Evolutionary conservation across 2,113 vertebrate species (phyloP).

Genomic region (Oostethus manadensis): DNA sequence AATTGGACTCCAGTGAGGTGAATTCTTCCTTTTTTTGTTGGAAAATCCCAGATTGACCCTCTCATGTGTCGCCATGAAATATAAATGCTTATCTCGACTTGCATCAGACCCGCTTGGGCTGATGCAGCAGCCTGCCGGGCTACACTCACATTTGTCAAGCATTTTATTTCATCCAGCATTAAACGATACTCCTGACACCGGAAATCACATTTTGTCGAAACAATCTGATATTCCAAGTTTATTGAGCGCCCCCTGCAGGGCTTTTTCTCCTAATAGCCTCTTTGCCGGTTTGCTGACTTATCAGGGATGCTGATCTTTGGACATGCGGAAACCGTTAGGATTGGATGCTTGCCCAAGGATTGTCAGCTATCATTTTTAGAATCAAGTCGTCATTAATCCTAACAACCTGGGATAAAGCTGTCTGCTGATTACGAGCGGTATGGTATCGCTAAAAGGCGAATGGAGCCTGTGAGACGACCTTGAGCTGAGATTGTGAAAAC

Average conservation of each 20-base stretch:
- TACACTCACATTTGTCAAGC: slow-evolving; percentile 2
- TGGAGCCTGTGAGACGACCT: background rate
- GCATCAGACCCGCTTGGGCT: slow-evolving; percentile 5
- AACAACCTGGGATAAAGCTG: background rate
- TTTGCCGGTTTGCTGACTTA: background rate
- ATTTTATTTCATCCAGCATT: background rate
- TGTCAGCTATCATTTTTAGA: slow-evolving; percentile 4
- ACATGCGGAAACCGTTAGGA: background rate
- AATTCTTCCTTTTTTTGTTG: slow-evolving; percentile 21
- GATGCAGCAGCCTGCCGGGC: slow-evolving; percentile 16
- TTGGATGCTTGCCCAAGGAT: background rate
- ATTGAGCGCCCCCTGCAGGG: background rate
- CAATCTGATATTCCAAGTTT: background rate
- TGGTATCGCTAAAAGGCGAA: background rate
- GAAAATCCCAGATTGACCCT: slow-evolving; percentile 18
- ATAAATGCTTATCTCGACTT: slow-evolving; percentile 12
- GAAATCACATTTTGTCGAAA: background rate
- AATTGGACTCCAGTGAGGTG: slow-evolving; percentile 53
- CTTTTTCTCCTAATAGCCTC: background rate
- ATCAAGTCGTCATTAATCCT: background rate
- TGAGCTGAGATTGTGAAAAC: background rate
- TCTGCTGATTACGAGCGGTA: background rate
- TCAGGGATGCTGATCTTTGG: background rate
- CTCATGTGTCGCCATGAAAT: slow-evolving; percentile 18
- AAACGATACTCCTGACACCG: background rate